Percentiles rank a stretch among this genome's conserved stretches.
phyloP scores from a whole-genome alignment of 2,797 vertebrate species.

The Mormyrops boulengeri region DNA sequence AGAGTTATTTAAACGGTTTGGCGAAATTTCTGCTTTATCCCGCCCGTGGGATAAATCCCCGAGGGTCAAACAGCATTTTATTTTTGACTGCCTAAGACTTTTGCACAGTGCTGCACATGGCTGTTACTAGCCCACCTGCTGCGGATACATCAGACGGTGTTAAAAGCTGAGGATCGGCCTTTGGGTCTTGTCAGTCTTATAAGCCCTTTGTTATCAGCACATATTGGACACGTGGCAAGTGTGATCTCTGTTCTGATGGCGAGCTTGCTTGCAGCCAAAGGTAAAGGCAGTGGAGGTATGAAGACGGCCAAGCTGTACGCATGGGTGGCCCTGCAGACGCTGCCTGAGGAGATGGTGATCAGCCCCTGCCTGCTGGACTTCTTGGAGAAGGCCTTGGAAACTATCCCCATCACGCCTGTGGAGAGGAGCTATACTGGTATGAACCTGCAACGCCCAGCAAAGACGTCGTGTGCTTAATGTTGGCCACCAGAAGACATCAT shows the following conservation, averaged over 20 bases:
- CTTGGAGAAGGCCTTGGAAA: conserved; percentile 94
- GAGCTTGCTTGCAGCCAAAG: conserved; percentile 75
- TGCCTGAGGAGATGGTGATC: conserved; percentile 98
- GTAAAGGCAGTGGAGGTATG: conserved; percentile 81
- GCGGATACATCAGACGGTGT: neutral
- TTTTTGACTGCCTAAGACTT: neutral
- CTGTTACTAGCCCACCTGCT: neutral
- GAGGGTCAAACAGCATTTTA: neutral
- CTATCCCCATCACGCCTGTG: conserved; percentile 94
- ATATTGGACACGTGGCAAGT: neutral
- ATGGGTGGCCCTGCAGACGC: conserved; percentile 94
- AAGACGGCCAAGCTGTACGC: conserved; percentile 95
- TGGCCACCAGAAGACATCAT: neutral
- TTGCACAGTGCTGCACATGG: neutral
- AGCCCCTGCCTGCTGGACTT: conserved; percentile 94
- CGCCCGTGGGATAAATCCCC: too few relatives aligned
- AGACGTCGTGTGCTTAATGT: neutral
- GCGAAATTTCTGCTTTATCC: too few relatives aligned
- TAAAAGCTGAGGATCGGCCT: neutral
- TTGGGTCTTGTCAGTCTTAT: neutral
- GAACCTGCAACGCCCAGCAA: neutral
- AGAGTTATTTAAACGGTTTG: too few relatives aligned
- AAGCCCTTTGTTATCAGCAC: neutral
- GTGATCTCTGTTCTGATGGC: neutral
- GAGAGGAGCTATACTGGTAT: conserved; percentile 83